Conservation (phyloP, 2,888 invertebrate genomes). For the Hirtodrosophila alboralis region DNA sequence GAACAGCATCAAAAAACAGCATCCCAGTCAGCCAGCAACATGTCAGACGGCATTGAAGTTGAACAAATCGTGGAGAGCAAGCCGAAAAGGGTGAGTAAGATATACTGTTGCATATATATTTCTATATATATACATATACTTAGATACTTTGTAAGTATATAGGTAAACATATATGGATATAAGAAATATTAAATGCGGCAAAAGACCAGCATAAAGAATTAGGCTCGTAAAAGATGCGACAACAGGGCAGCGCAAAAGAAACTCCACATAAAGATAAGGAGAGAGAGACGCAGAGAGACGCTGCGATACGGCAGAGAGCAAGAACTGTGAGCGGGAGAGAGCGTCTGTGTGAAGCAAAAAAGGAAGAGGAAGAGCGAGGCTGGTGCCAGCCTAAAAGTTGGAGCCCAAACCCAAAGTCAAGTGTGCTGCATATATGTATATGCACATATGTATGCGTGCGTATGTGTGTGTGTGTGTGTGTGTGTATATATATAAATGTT, state of each 20-base stretch:
- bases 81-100: constrained; percentile 88
- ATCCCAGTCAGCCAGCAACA: constrained; percentile 57
- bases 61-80: constrained; percentile 87
- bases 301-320: constrained; percentile 4
- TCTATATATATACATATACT: neutral
- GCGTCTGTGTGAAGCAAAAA: constrained; percentile 4
- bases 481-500: constrained; percentile 33
- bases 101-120: constrained; percentile 27
- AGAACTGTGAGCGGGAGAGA: constrained; percentile 28
- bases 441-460: constrained; percentile 11
- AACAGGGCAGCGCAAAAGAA: constrained; percentile 34
- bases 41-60: constrained; percentile 87
- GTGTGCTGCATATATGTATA: constrained; percentile 32
- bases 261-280: constrained; percentile 17
- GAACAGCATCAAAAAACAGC: constrained; percentile 23
- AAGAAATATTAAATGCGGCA: constrained; percentile 48
- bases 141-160: neutral
- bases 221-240: constrained; percentile 51
- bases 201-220: constrained; percentile 52
- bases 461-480: constrained; percentile 5
- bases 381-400: constrained; percentile 37
- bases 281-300: constrained; percentile 1
- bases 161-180: constrained; percentile 3
- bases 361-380: constrained; percentile 20
- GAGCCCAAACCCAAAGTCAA: constrained; percentile 57